Base-by-base conservation (phyloP, 2,888 invertebrate genomes). In the Ectemnius lituratus region DNA sequence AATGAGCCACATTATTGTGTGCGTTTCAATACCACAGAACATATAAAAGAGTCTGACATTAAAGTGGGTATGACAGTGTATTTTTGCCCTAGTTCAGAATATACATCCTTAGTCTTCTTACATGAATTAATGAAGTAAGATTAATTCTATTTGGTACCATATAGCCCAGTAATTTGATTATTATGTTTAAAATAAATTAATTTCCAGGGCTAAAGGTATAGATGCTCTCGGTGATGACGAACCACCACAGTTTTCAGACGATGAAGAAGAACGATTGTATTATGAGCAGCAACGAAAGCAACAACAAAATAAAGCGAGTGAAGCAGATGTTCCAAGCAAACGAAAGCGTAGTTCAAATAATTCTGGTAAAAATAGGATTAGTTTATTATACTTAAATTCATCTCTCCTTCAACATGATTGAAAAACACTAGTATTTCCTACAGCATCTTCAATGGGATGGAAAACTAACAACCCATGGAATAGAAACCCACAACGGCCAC, bases 141-240 rank as follows among this genome's bases (percentile, higher is more conserved):
- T 52, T 20, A 27, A 37, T 11, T 11, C 37, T 8, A 4, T 37
- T 8, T 8, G 5, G 11, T 37, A 37, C 11, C 37, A 8, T 37
- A 37, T 2, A 2, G 4, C 4, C 1, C 37, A 37, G 11, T 8
- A 37, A 37, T 11, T 37, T 37, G 37, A 37, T 37, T 37, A 6
- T 37, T 62, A 56, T 67, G 57, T 47, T 37, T 13, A 57, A 73
- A 18, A 23, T 23, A 67, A 65, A 49, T 49, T 14, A 61, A 65
- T 57, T 64, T 56, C 47, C 61, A 97, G 96, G 89, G 90, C 94
- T 69, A 96, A 95, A 91, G 98, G 97, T 4, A 95, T 95, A 0
- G 98, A 98, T 92, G 97, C 97, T 0, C 96, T 97, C 0, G 97
- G 97, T 95, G 93, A 95, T 81, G 93, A 96, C 88, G 98, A 98